Evolutionary conservation across 2,888 invertebrate genomes (phyloP), one percentile per base, ranked within the genome.

Genomic region (Acheta domesticus): DNA sequence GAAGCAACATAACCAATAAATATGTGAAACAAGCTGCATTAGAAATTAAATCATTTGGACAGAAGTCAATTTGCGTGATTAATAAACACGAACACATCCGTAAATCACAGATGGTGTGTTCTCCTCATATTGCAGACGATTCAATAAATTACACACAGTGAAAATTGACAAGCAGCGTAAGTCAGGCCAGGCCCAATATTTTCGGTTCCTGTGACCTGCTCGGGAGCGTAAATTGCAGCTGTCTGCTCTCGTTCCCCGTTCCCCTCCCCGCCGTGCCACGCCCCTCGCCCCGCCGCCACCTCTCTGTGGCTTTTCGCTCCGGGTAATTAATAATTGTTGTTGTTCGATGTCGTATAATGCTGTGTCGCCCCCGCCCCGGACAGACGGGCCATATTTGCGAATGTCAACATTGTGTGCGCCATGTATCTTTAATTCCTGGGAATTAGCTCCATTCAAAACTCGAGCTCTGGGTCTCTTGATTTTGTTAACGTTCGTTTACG

Each of bases 21-120:
- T 62, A 62, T 62, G 62, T 62, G 62, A 62, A 62, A n/a, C 62
- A 62, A 62, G 62, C 62, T 19, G 62, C 62, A 62, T 62, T 62
- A 62, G 62, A 62, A 62, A 62, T 62, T 62, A 62, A 62, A 62
- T 62, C 62, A 62, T 62, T 62, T 14, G 62, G 62, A 62, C 62
- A 62, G 62, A 62, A 62, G 62, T 62, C 62, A 62, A 62, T 62
- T 62, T 62, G 62, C 16, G n/a, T 62, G 62, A 62, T 62, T 62
- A 62, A 62, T 62, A 62, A 62, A 62, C 62, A 62, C 62, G 62
- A 62, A 62, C 62, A 62, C 62, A 62, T 62, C 62, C 62, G 62
- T 62, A 62, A 62, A 62, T 62, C 62, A 62, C 62, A 62, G 62
- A 62, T 62, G 62, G 62, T 62, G 62, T 62, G 62, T 62, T 62